Conservation (phyloP, 92 coral and sea anemone species). For the Porites rus region DNA sequence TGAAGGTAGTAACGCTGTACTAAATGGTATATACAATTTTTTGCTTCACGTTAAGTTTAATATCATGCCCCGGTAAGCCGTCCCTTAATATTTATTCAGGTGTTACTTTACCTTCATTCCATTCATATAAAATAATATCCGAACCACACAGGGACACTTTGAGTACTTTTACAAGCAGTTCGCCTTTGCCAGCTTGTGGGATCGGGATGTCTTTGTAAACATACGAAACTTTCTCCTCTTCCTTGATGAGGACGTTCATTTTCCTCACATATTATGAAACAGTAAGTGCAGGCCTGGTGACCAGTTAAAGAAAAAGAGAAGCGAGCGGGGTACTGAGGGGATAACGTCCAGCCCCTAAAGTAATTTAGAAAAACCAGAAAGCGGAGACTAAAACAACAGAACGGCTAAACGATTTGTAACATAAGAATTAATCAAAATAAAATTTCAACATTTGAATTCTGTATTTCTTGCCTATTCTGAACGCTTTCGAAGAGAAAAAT, state of each 20-base stretch:
- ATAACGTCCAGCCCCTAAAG: background rate
- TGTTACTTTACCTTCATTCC: slow-evolving; percentile 71
- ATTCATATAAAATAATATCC: slow-evolving; percentile 63
- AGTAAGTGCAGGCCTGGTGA: background rate
- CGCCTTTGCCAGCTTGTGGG: slow-evolving; percentile 79
- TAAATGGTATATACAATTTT: no score
- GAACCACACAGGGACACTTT: slow-evolving; percentile 82
- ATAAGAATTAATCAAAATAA: no score
- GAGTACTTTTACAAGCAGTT: slow-evolving; percentile 79
- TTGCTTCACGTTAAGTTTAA: no score
- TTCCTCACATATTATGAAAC: background rate
- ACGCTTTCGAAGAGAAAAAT: no score
- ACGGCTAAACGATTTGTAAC: no score
- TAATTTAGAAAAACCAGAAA: background rate
- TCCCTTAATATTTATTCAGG: no score
- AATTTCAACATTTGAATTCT: no score
- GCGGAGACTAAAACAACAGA: background rate
- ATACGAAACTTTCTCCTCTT: slow-evolving; percentile 68
- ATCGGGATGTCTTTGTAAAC: slow-evolving; percentile 76
- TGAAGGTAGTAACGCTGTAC: no score
- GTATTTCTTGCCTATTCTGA: no score
- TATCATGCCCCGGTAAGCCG: no score
- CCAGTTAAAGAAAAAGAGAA: background rate
- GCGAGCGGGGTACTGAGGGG: background rate
- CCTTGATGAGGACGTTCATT: slow-evolving; percentile 80